Conservation (phyloP, 2,888 invertebrate species). For the Oscheius onirici region DNA sequence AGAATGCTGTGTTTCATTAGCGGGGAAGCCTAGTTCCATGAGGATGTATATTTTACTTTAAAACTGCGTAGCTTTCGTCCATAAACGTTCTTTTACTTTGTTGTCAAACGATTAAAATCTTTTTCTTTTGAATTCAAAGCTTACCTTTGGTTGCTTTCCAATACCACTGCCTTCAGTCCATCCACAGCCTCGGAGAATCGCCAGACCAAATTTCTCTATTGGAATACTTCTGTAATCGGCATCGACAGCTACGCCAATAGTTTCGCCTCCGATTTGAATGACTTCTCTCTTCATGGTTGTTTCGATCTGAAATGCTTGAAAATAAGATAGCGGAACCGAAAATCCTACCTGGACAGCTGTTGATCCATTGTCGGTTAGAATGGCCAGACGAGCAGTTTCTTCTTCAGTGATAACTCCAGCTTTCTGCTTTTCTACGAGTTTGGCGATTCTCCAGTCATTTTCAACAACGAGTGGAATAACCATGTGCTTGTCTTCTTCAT, state of each 20-base stretch:
- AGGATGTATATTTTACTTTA: no score
- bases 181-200: constrained; percentile 93
- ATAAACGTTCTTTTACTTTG: not conserved
- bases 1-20: no score
- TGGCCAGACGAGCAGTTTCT: constrained; percentile 50
- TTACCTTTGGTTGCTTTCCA: constrained; percentile 58
- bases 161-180: constrained; percentile 74
- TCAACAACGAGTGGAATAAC: constrained; percentile 60
- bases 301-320: not conserved
- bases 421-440: constrained; percentile 53
- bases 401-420: constrained; percentile 57
- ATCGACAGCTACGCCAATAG: constrained; percentile 43
- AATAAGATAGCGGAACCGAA: not conserved
- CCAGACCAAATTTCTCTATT: constrained; percentile 85
- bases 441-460: constrained; percentile 56
- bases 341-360: constrained; percentile 18
- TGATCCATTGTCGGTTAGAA: constrained; percentile 38
- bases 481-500: constrained; percentile 37
- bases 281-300: not conserved
- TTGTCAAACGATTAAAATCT: not conserved
- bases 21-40: no score
- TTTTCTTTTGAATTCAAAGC: no score
- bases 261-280: constrained; percentile 19
- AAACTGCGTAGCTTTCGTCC: no score
- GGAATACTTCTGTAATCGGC: constrained; percentile 75